phyloP scores from a whole-genome alignment of 2,888 invertebrate genomes.

The Mystacides longicornis region DNA sequence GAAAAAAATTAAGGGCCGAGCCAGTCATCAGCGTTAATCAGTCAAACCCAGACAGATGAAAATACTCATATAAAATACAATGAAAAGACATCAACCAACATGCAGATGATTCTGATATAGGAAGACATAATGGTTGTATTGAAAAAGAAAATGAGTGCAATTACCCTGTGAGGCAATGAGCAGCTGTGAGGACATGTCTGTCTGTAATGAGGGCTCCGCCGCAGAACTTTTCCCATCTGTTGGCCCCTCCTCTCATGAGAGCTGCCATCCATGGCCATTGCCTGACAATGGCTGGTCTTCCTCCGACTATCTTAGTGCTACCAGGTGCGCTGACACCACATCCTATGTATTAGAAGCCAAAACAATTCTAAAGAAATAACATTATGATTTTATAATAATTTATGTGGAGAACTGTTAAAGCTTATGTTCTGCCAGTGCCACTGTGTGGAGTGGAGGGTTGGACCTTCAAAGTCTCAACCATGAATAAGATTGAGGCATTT shows the following conservation, averaged over 20 bases:
- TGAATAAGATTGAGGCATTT: neutral
- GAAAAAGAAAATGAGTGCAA: conserved; percentile 5
- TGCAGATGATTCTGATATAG: no score
- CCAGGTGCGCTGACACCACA: conserved; percentile 51
- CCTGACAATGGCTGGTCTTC: conserved; percentile 54
- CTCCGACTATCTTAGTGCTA: conserved; percentile 51
- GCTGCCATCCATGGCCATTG: conserved; percentile 87
- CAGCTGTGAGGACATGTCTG: conserved; percentile 69
- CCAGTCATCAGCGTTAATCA: no score
- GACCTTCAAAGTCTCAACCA: no score
- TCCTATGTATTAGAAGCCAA: no score
- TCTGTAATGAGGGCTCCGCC: conserved; percentile 77
- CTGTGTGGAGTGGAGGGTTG: neutral
- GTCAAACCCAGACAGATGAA: no score
- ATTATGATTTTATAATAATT: no score
- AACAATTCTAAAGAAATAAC: neutral
- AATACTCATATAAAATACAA: no score
- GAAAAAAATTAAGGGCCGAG: no score
- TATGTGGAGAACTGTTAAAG: neutral
- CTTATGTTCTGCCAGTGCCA: neutral
- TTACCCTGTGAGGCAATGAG: conserved; percentile 63
- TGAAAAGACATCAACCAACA: no score
- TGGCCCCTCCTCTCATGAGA: conserved; percentile 44
- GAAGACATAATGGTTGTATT: no score
- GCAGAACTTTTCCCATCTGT: conserved; percentile 48